Percentiles rank a stretch among this genome's conserved stretches.
Evolutionary conservation across 2,888 invertebrate species (phyloP).

Genomic region (Fabriciana adippe): DNA sequence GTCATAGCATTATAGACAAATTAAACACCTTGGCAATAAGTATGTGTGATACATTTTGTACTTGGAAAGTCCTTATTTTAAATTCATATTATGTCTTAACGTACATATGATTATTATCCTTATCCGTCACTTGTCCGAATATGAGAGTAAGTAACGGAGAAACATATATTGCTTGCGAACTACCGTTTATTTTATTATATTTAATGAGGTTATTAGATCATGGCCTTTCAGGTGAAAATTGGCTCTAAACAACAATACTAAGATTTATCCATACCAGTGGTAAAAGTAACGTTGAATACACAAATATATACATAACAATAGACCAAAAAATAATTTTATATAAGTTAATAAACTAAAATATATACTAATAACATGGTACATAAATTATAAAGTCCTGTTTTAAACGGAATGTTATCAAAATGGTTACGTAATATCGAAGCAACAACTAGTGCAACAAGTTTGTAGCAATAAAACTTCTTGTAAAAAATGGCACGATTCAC

Average conservation of each 20-base stretch:
- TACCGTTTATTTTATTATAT: conserved; percentile 71
- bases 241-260: conserved; percentile 40
- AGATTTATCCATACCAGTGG: conserved; percentile 20
- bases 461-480: conserved; percentile 10
- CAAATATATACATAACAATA: too few species aligned
- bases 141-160: conserved; percentile 68
- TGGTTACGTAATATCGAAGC: conserved; percentile 10
- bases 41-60: neutral
- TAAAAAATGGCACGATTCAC: conserved; percentile 17
- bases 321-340: too few species aligned
- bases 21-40: too few species aligned
- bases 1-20: too few species aligned
- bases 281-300: too few species aligned
- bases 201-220: conserved; percentile 68
- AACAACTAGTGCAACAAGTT: neutral
- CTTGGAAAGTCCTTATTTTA: conserved; percentile 53
- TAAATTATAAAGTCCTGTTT: neutral
- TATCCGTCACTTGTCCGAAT: conserved; percentile 66
- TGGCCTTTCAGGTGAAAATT: conserved; percentile 42
- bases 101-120: conserved; percentile 64
- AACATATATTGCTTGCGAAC: conserved; percentile 63
- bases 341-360: too few species aligned
- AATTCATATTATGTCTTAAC: conserved; percentile 64
- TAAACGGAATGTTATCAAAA: neutral
- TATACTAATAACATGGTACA: too few species aligned